A percentile compares a stretch with the other conserved stretches of the same genome.
phyloP scores from a whole-genome alignment of 2,888 invertebrate species.

The Camponotus fellah region DNA sequence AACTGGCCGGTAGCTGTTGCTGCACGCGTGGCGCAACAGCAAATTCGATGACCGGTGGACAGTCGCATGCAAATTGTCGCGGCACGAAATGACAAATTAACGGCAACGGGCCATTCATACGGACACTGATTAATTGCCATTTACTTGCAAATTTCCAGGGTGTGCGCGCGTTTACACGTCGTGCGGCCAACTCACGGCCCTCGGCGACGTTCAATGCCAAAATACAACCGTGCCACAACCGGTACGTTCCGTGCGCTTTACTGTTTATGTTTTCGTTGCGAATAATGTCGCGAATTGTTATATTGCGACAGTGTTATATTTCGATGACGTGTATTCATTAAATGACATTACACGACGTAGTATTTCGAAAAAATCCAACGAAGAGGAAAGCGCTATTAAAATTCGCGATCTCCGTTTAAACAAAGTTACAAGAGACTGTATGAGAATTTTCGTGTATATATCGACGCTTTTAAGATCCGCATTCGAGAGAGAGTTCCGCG shows the following conservation, averaged over 20 bases:
- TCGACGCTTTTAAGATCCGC: neutral
- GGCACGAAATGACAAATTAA: slow-evolving; percentile 84
- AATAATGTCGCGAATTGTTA: slow-evolving; percentile 24
- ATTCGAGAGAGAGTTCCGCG: slow-evolving; percentile 13
- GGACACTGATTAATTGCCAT: slow-evolving; percentile 85
- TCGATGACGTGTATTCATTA: neutral
- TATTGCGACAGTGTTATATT: slow-evolving; percentile 7
- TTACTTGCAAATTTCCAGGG: slow-evolving; percentile 85
- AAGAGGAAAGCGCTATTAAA: neutral
- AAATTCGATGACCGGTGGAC: slow-evolving; percentile 66
- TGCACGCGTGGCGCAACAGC: slow-evolving; percentile 49
- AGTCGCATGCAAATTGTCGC: slow-evolving; percentile 81
- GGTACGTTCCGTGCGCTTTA: slow-evolving; percentile 67
- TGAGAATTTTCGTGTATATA: neutral
- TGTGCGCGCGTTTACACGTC: slow-evolving; percentile 78
- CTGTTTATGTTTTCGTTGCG: slow-evolving; percentile 33
- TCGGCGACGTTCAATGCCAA: slow-evolving; percentile 43
- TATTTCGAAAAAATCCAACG: neutral
- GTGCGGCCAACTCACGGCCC: slow-evolving; percentile 67
- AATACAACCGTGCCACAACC: slow-evolving; percentile 54
- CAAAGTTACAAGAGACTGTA: neutral
- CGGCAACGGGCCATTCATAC: slow-evolving; percentile 80
- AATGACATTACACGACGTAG: neutral
- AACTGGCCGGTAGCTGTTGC: slow-evolving; percentile 40
- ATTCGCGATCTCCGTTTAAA: neutral